Conservation (phyloP, 2,888 invertebrate species). For the Beris morrisii region DNA sequence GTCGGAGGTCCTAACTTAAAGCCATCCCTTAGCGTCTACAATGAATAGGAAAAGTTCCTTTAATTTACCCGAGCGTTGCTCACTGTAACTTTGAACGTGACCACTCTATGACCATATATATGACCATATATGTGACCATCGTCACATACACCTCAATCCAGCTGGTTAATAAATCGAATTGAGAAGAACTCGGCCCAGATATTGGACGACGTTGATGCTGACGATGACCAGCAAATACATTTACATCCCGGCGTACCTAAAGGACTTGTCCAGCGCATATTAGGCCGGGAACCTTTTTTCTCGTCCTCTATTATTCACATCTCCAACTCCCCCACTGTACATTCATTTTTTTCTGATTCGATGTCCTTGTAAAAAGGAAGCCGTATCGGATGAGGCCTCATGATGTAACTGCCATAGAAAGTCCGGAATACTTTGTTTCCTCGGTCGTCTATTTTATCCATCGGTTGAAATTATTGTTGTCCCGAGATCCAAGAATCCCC, state of each 20-base stretch:
- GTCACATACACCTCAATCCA: background rate
- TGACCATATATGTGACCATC: background rate
- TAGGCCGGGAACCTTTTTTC: no score
- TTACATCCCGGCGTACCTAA: no score
- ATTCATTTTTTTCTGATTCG: no score
- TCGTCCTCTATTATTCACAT: no score
- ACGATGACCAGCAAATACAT: background rate
- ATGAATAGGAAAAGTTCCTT: background rate
- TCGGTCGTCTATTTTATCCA: no score
- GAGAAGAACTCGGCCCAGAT: conserved; percentile 9
- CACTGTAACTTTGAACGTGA: background rate
- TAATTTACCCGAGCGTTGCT: conserved; percentile 2
- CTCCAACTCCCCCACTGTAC: no score
- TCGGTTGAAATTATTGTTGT: no score
- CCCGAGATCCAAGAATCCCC: background rate
- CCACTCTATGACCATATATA: background rate
- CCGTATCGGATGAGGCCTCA: no score
- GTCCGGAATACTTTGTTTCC: no score
- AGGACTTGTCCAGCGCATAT: no score
- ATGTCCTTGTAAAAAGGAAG: no score
- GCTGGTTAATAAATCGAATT: conserved; percentile 20
- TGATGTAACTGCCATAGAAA: no score
- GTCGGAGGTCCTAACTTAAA: background rate
- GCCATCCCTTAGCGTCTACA: background rate
- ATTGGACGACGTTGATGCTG: conserved; percentile 16